Percentiles rank a stretch among this genome's conserved stretches.
These are phyloP conservation scores for Venustaconcha ellipsiformis DNA, from an alignment of 1,140 invertebrate species.

Conservation along the genomic window DNA sequence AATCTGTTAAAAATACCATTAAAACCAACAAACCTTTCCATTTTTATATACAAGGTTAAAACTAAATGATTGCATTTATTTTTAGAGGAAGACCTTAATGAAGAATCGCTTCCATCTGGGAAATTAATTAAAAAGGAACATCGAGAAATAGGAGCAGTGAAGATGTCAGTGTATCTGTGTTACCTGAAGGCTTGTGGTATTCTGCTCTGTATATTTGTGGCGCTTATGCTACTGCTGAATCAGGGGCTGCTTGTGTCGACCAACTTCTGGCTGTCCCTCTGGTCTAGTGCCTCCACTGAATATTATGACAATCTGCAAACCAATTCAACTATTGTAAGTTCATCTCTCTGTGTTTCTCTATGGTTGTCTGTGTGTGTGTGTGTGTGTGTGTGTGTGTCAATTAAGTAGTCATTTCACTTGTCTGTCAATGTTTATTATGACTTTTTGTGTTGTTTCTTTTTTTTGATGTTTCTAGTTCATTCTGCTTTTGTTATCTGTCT, in stretches of 20 bases:
- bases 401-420: too few relatives aligned
- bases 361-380: too few relatives aligned
- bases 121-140: conserved; percentile 72
- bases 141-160: conserved; percentile 76
- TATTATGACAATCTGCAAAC: not conserved
- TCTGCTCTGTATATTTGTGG: conserved; percentile 69
- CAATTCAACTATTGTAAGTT: conserved; percentile 24
- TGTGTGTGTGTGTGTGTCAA: too few relatives aligned
- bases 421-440: too few relatives aligned
- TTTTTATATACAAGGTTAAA: too few relatives aligned
- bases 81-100: not conserved
- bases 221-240: conserved; percentile 39
- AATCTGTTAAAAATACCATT: too few relatives aligned
- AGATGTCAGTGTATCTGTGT: conserved; percentile 74
- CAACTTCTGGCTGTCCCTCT: conserved; percentile 53
- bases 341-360: not conserved
- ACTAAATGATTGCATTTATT: not conserved
- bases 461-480: too few relatives aligned
- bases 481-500: too few relatives aligned
- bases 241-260: conserved; percentile 47
- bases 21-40: too few relatives aligned
- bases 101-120: conserved; percentile 36
- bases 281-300: conserved; percentile 42
- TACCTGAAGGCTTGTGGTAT: conserved; percentile 77
- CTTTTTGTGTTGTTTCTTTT: too few relatives aligned